Evolutionary conservation across 2,113 vertebrate genomes (phyloP).

Genomic region (rat (Rattus norvegicus)): DNA sequence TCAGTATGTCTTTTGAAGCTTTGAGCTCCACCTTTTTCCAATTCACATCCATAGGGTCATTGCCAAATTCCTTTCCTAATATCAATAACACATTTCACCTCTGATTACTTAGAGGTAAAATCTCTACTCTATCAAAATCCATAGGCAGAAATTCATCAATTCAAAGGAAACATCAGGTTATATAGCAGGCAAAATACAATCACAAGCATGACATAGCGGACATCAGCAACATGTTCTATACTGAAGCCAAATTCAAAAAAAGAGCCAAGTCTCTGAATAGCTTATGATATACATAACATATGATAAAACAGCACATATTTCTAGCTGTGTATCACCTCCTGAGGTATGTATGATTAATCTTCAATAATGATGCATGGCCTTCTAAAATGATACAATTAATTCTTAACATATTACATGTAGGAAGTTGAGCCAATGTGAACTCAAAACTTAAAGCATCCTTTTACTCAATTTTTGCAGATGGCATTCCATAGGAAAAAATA

Average conservation of each 20-base stretch:
- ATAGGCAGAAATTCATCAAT: background rate
- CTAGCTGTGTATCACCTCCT: background rate
- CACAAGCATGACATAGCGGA: background rate
- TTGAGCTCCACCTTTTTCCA: background rate
- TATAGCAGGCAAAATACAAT: background rate
- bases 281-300: background rate
- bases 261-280: background rate
- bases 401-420: background rate
- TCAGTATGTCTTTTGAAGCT: background rate
- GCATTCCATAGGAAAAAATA: conserved; percentile 14
- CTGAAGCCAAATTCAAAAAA: conserved; percentile 53
- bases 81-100: background rate
- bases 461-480: conserved; percentile 7
- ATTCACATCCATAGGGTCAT: background rate
- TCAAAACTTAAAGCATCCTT: background rate
- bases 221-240: background rate
- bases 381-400: conserved; percentile 48
- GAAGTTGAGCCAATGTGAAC: background rate
- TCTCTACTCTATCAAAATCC: background rate
- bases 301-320: background rate
- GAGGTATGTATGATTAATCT: background rate
- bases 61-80: background rate
- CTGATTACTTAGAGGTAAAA: conserved; percentile 15
- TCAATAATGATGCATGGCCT: conserved; percentile 23
- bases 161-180: background rate